These are phyloP conservation scores for Dicerorhinus sumatrensis DNA, from an alignment of 2,113 vertebrate genomes.

Conservation along the genomic window DNA sequence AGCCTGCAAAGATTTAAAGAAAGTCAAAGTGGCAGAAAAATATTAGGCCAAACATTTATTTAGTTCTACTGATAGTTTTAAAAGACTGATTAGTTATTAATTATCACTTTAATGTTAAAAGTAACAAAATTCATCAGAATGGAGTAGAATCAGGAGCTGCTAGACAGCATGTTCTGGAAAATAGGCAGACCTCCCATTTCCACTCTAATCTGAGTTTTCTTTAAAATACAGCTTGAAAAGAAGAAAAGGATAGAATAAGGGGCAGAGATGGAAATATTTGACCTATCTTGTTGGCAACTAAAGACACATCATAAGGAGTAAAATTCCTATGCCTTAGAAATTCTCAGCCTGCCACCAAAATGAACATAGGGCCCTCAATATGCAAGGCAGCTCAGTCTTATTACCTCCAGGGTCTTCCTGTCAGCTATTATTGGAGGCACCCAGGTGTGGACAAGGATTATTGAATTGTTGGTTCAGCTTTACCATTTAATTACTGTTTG, in stretches of 20 bases:
- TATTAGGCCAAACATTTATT: not conserved
- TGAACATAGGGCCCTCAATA: not conserved
- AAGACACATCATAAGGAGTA: not conserved
- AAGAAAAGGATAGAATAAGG: not conserved
- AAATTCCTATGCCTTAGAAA: not conserved
- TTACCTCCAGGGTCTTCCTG: not conserved
- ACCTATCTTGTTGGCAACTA: not conserved
- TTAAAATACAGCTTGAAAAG: not conserved
- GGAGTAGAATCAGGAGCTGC: not conserved
- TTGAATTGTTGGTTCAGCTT: not conserved
- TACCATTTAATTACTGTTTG: constrained; percentile 15
- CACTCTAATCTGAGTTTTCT: not conserved
- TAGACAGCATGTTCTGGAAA: not conserved
- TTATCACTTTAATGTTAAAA: not conserved
- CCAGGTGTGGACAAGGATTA: not conserved
- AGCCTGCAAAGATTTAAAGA: not conserved
- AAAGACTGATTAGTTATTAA: not conserved
- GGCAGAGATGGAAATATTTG: not conserved
- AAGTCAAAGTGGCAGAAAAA: not conserved
- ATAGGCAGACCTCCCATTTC: not conserved
- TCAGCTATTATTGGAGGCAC: not conserved
- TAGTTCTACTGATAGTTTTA: not conserved
- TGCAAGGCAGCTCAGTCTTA: not conserved
- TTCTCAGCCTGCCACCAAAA: not conserved
- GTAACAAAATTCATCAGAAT: not conserved